Percentiles rank a stretch among this genome's conserved stretches.
phyloP scores from a whole-genome alignment of 2,888 invertebrate species.

The Idaea dimidiata region DNA sequence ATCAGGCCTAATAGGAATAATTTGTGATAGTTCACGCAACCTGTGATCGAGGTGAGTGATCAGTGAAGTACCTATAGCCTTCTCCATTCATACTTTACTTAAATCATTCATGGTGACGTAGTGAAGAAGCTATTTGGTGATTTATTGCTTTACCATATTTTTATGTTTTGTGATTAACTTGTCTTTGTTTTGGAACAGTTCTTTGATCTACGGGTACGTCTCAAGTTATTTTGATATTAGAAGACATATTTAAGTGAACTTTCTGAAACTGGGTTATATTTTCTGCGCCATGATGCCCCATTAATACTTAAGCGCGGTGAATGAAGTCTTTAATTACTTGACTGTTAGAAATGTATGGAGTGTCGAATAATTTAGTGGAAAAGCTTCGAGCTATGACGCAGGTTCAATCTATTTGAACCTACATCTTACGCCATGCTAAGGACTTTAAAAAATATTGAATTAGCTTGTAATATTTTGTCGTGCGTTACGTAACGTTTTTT shows the following conservation, averaged over 20 bases:
- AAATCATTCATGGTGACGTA: constrained; percentile 59
- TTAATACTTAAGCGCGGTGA: constrained; percentile 25
- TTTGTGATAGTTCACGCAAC: constrained; percentile 28
- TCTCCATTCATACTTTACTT: constrained; percentile 40
- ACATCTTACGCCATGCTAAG: not conserved
- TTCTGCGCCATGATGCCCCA: constrained; percentile 37
- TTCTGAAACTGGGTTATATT: constrained; percentile 64
- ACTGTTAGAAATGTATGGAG: not conserved
- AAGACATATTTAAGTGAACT: constrained; percentile 39
- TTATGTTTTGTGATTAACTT: constrained; percentile 29
- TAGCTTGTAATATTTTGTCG: not conserved
- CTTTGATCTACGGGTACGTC: constrained; percentile 9
- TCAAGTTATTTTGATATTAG: constrained; percentile 36
- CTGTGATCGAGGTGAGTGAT: constrained; percentile 49
- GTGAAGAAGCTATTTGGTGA: constrained; percentile 37
- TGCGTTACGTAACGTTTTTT: not conserved
- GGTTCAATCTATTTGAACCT: not conserved
- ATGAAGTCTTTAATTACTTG: not conserved
- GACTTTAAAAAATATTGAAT: not conserved
- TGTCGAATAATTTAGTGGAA: not conserved
- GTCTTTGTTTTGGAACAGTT: constrained; percentile 21
- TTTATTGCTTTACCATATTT: constrained; percentile 41
- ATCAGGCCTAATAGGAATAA: constrained; percentile 50
- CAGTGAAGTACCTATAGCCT: constrained; percentile 24
- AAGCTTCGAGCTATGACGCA: not conserved